Percentiles rank a stretch among this genome's conserved stretches.
Evolutionary conservation across 2,797 vertebrate species (phyloP).

Genomic region (Lycodopsis pacificus): DNA sequence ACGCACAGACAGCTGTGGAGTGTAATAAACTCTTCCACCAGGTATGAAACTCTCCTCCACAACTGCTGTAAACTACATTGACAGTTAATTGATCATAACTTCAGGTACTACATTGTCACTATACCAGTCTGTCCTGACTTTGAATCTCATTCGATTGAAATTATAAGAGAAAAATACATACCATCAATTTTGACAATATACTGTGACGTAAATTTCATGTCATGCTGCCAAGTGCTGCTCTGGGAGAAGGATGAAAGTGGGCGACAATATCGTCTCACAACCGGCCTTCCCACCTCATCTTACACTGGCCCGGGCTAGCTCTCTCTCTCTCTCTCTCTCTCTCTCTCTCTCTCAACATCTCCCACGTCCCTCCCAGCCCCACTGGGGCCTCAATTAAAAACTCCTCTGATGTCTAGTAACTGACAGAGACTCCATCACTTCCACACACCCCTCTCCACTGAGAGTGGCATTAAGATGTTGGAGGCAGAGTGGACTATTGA

Average conservation of each 20-base stretch:
- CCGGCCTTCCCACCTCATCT: slow-evolving; percentile 39
- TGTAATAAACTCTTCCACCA: slow-evolving; percentile 29
- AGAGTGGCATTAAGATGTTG: slow-evolving; percentile 83
- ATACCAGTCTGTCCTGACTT: background rate
- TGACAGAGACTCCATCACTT: slow-evolving; percentile 83
- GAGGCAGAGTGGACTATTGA: slow-evolving; percentile 83
- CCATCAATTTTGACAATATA: slow-evolving; percentile 2
- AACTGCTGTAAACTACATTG: slow-evolving; percentile 14
- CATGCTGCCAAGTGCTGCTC: background rate
- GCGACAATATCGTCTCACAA: slow-evolving; percentile 23
- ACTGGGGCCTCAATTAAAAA: slow-evolving; percentile 79
- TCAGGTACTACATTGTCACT: background rate
- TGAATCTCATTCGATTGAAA: slow-evolving; percentile 5
- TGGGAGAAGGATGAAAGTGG: slow-evolving; percentile 25
- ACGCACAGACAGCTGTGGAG: slow-evolving; percentile 11
- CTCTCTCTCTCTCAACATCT: slow-evolving; percentile 59
- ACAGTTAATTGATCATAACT: slow-evolving; percentile 23
- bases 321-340: slow-evolving; percentile 60
- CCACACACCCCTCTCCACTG: slow-evolving; percentile 71
- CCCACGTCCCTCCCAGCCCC: slow-evolving; percentile 55
- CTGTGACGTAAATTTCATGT: slow-evolving; percentile 18
- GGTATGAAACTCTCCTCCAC: slow-evolving; percentile 14
- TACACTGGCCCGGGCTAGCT: slow-evolving; percentile 31
- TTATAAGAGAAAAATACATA: background rate
- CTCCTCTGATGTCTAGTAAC: slow-evolving; percentile 80